These are phyloP conservation scores for Ecliptopera silaceata DNA, from an alignment of 2,888 invertebrate species.

Conservation along the genomic window DNA sequence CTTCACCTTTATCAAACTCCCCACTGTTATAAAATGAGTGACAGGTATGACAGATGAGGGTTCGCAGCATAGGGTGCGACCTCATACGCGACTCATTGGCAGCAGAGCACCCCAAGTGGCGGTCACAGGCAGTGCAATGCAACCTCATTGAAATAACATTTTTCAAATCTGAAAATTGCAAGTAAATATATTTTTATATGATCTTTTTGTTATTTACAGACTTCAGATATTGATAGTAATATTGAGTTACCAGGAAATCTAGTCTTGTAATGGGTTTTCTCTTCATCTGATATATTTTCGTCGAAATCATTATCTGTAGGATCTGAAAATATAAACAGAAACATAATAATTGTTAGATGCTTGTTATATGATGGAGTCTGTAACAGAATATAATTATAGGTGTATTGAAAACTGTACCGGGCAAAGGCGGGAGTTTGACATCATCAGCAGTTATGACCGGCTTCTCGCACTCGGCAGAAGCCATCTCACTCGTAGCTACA, in stretches of 20 bases:
- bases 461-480: conserved; percentile 60
- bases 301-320: conserved; percentile 78
- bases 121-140: conserved; percentile 90
- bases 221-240: too few relatives aligned
- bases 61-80: conserved; percentile 88
- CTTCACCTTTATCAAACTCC: conserved; percentile 92
- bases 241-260: conserved; percentile 69
- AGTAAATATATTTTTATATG: background rate
- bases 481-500: conserved; percentile 54
- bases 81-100: conserved; percentile 85
- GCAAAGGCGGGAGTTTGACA: conserved; percentile 73
- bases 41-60: conserved; percentile 88
- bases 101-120: conserved; percentile 88
- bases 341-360: background rate
- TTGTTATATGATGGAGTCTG: too few relatives aligned
- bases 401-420: conserved; percentile 49
- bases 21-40: conserved; percentile 91
- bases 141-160: conserved; percentile 82
- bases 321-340: conserved; percentile 51
- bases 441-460: conserved; percentile 60
- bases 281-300: conserved; percentile 78
- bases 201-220: too few relatives aligned
- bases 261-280: conserved; percentile 75
- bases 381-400: background rate
- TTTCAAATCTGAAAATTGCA: conserved; percentile 78